phyloP scores from a whole-genome alignment of 1,140 invertebrate species.

The Drosophila takahashii region DNA sequence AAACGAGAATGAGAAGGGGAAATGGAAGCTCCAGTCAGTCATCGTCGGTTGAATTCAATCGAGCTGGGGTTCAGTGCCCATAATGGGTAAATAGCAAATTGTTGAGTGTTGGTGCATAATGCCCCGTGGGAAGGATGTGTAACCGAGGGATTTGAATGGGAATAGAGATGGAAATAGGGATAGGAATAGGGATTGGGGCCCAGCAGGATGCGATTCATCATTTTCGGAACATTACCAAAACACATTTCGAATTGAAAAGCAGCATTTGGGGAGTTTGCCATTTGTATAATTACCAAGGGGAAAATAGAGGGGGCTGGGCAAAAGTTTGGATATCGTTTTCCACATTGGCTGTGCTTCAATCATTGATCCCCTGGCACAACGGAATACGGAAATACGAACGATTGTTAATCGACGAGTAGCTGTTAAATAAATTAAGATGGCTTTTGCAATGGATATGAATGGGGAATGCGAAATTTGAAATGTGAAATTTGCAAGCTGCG shows the following conservation, averaged over 20 bases:
- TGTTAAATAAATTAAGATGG: neutral
- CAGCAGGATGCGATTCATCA: conserved; percentile 29
- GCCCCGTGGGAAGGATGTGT: neutral
- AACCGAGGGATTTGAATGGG: neutral
- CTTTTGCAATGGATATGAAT: neutral
- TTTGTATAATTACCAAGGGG: conserved; percentile 26
- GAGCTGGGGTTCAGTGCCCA: conserved; percentile 4
- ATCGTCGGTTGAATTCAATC: neutral
- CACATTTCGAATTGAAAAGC: conserved; percentile 13
- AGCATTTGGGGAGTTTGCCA: neutral
- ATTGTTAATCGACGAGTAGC: conserved; percentile 5
- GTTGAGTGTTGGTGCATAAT: conserved; percentile 22
- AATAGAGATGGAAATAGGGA: neutral
- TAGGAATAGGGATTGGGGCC: neutral
- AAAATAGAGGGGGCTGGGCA: neutral
- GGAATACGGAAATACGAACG: neutral
- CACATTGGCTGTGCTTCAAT: conserved; percentile 16
- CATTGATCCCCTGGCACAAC: neutral
- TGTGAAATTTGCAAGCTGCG: no score
- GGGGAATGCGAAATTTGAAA: no score
- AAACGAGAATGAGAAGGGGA: neutral
- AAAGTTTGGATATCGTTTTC: neutral
- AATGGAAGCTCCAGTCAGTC: neutral
- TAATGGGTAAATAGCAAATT: conserved; percentile 40
- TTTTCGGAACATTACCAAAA: conserved; percentile 23